Evolutionary conservation across 2,797 vertebrate genomes (phyloP).

Genomic region (Sylvilagus floridanus): DNA sequence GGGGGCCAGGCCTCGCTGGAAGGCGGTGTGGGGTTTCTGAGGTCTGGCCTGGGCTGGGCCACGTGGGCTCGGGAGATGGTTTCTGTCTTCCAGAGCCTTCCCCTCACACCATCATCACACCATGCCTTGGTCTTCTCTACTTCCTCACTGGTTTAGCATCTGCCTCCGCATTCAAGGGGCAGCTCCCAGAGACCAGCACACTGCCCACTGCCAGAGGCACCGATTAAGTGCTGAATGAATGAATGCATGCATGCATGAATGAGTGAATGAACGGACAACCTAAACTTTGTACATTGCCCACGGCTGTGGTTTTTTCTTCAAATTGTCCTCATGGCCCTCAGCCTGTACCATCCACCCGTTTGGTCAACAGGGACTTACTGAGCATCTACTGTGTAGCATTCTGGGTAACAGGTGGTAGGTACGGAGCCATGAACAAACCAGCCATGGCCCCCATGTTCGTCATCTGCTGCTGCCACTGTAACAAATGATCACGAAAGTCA

Average conservation of each 20-base stretch:
- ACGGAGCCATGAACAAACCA: accelerated
- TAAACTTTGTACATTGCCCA: not conserved
- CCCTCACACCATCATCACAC: accelerated
- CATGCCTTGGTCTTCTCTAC: not conserved
- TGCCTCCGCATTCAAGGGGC: not conserved
- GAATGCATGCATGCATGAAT: not conserved
- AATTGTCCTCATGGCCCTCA: not conserved
- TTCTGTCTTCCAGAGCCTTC: not conserved
- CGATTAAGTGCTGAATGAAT: not conserved
- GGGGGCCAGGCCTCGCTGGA: not conserved
- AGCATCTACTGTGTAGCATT: not conserved
- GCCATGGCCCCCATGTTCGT: accelerated
- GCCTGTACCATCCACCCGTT: not conserved
- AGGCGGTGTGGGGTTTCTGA: not conserved
- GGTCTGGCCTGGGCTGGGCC: not conserved
- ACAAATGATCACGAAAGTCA: not conserved
- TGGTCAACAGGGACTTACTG: not conserved
- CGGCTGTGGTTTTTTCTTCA: not conserved
- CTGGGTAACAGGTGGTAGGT: not conserved
- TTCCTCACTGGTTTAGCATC: not conserved
- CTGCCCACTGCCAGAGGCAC: not conserved
- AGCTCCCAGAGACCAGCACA: not conserved
- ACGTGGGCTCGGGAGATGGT: not conserved
- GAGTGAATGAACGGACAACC: not conserved
- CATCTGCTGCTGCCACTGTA: not conserved